Evolutionary conservation across 2,888 invertebrate genomes (phyloP), one percentile per base, ranked within the genome.

Genomic region (Campaea margaritaria): DNA sequence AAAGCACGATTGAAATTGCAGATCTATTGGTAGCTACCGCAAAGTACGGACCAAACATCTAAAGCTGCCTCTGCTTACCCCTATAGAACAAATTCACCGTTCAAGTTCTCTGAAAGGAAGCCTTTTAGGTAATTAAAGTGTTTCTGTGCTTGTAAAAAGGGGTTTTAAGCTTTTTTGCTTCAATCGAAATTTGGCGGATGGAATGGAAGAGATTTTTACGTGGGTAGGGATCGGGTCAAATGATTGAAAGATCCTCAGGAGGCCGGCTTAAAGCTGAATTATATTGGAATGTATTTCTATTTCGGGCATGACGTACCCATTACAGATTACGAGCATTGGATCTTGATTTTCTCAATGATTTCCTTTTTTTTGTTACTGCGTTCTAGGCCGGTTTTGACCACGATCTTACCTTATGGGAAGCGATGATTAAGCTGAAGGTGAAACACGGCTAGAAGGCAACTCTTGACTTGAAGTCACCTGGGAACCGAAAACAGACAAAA

Each of bases 101-200:
- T 71, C 64, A 71, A 71, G 72, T 68, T 70, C 62, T 73, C 76
- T 78, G 65, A 78, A 72, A 72, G 72, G 68, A 73, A 76, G 75
- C 79, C 80, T 81, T 78, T 83, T 82, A 76, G 69, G 72, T 80
- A 76, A 83, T 83, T 82, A 79, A 79, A 80, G 72, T 75, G 72
- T 74, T 76, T 75, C 65, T 27, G 58, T 52, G 59, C 64, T 59
- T 61, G 50, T 52, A 62, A 67, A 67, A 64, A 62, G 49, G 53
- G 55, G 36, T 39, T 62, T 55, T 41, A 52, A 27, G 28, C 43
- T 53, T 51, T 62, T 64, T 61, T 44, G 44, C 41, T 55, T 45
- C 21, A 43, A 58, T 49, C 41, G 16, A 38, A 36, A 31, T 53
- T 62, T 67, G 38, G 38, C 27, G 44, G 44, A 50, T 41, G 47